Base-by-base conservation (phyloP, 92 coral and sea anemone genomes). In the Epizoanthus illoricatus region DNA sequence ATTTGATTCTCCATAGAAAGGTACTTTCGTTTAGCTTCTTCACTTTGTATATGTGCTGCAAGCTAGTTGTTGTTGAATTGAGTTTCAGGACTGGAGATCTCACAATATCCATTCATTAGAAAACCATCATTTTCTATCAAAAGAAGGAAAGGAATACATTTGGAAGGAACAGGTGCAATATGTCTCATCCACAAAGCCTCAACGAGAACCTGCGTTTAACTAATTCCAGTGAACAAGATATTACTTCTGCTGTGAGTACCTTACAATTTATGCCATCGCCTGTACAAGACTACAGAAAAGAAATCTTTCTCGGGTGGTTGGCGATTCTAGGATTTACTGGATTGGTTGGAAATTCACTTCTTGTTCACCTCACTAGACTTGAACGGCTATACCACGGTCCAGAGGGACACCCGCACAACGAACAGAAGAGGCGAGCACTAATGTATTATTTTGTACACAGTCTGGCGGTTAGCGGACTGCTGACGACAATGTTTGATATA, bases 391-490 rank as follows among this genome's bases (percentile, higher is more conserved):
- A 71, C 42, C 39, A 24, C 20, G 76, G 76, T 15, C 76, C 76
- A 47, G 76, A 20, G 12, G 60, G 58, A n/a, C 19, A 71, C 57
- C 41, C 42, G 2, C 59, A 71, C n/a, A 19, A 43, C 40, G 76
- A 71, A 7, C 76, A 47, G n/a, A 57, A 71, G 57, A 71, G 76
- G 12, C 5, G 76, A 71, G 58, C 76, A 42, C 42, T 71, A 33
- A 71, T 71, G 59, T 71, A 71, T n/a, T 71, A 43, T 71, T 71
- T 71, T 45, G 60, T 71, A 56, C 52, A 47, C 57, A 71, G 59
- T 71, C 57, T 71, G 20, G 58, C 85, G 15, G 63, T 82, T 36
- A 82, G 78, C 5, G 86, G 75, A 4, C 80, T 70, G 23, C 42
- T 60, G 15, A 59, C 71, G 0, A 83, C 65, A 18, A 4, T 61